Base-by-base conservation (phyloP, 92 coral and sea anemone genomes). In the Pocillopora grandis region DNA sequence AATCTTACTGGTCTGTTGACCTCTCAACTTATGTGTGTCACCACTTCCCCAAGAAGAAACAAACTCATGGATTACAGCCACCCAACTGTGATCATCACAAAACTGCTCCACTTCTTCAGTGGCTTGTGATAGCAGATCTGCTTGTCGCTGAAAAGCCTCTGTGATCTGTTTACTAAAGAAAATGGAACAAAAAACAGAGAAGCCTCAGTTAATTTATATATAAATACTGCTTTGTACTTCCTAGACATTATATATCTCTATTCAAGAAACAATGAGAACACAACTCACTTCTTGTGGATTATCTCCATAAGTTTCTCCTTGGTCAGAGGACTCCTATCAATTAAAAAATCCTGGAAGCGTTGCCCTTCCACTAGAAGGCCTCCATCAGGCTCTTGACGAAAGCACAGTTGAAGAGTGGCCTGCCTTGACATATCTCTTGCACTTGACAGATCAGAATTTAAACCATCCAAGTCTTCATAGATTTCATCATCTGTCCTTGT, bases 321-420 rank as follows among this genome's bases (percentile, higher is more conserved):
- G 52, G 92, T 89, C 81, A 97, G 76, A 9, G 99, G 98, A 78
- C 97, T 89, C 65, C 84, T 72, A 23, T 91, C 88, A 9, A 87
- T 66, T 19, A 90, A 89, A 84, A 78, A 85, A 36, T 88, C 90
- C 76, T 89, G 90, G 72, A 92, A 87, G 58, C 87, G 69, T 76
- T 92, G 89, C n/a, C 99, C 99, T 72, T 97, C 92, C 10, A 97
- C 97, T n/a, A 94, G 49, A 27, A 97, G 85, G 23, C 90, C 88
- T 17, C 86, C 87, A 62, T 80, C 88, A 63, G 82, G 90, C 75
- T 88, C 82, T 73, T 89, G 92, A 8, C 84, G 87, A 42, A 88
- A 37, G 58, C 95, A 94, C 75, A 92, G 86, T 9, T 78, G 92
- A 56, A 85, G 88, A 19, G 81, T 48, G 14, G 86, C 72, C 3